A percentile compares a stretch with the other conserved stretches of the same genome.
Conservation (phyloP, 2,113 vertebrate species). For the Ammodytes dubius region DNA sequence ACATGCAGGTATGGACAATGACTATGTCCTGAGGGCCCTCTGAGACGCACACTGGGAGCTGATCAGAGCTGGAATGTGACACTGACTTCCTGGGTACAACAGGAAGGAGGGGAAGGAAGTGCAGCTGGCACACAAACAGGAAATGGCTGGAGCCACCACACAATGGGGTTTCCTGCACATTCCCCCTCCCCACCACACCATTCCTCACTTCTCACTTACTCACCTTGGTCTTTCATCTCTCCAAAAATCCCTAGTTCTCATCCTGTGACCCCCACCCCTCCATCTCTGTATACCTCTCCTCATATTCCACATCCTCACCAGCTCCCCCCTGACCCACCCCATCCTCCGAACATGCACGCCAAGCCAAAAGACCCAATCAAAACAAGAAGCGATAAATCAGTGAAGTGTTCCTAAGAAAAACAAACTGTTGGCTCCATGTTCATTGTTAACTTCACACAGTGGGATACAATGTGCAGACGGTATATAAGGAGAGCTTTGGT, state of each 20-base stretch:
- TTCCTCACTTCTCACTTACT: constrained; percentile 59
- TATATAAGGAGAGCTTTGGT: neutral
- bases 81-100: constrained; percentile 82
- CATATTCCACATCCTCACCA: constrained; percentile 32
- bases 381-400: constrained; percentile 74
- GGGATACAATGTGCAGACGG: neutral
- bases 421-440: constrained; percentile 17
- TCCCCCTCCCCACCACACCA: constrained; percentile 20
- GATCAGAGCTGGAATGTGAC: constrained; percentile 80
- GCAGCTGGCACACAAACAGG: constrained; percentile 88
- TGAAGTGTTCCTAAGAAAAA: constrained; percentile 46
- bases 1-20: constrained; percentile 22
- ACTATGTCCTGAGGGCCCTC: constrained; percentile 25
- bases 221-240: constrained; percentile 59
- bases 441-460: neutral
- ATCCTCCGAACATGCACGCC: constrained; percentile 19
- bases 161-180: constrained; percentile 83
- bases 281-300: constrained; percentile 1
- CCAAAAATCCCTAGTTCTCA: constrained; percentile 27
- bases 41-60: constrained; percentile 25
- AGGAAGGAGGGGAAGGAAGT: constrained; percentile 86
- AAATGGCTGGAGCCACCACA: constrained; percentile 81
- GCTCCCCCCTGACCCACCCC: constrained; percentile 9
- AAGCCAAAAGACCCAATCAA: constrained; percentile 44
- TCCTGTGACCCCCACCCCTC: constrained; percentile 26